Conservation (phyloP, 2,113 vertebrate species). For the Gulo gulo region DNA sequence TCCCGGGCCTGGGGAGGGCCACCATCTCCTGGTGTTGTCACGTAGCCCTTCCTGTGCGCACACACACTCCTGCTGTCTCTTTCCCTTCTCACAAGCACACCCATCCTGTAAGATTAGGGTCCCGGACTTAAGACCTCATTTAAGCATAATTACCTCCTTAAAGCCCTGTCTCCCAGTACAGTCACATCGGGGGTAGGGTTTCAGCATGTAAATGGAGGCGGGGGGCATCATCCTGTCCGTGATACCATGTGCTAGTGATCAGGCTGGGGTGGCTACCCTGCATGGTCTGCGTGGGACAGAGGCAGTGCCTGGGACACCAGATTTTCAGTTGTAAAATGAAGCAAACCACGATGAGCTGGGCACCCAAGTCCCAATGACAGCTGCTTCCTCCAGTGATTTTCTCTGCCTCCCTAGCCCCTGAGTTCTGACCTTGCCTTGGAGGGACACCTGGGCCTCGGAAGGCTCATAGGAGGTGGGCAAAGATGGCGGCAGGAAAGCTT, state of each 20-base stretch:
- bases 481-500: accelerated
- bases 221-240: accelerated
- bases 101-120: background rate
- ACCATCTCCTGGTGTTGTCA: background rate
- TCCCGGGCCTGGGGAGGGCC: accelerated
- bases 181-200: background rate
- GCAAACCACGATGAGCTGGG: too few species aligned
- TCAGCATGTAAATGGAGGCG: background rate
- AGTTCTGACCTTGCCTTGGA: background rate
- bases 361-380: accelerated
- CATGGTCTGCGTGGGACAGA: background rate
- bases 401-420: background rate
- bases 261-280: background rate
- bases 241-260: accelerated
- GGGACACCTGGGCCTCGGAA: background rate
- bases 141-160: background rate
- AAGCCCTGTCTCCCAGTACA: accelerated
- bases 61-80: accelerated
- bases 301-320: accelerated
- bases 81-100: background rate
- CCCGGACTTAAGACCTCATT: background rate
- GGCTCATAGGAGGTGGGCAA: background rate
- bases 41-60: accelerated
- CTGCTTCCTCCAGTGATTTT: background rate
- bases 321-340: background rate